These are phyloP conservation scores for Lordiphosa stackelbergi DNA, from an alignment of 1,140 invertebrate genomes.

Conservation along the genomic window DNA sequence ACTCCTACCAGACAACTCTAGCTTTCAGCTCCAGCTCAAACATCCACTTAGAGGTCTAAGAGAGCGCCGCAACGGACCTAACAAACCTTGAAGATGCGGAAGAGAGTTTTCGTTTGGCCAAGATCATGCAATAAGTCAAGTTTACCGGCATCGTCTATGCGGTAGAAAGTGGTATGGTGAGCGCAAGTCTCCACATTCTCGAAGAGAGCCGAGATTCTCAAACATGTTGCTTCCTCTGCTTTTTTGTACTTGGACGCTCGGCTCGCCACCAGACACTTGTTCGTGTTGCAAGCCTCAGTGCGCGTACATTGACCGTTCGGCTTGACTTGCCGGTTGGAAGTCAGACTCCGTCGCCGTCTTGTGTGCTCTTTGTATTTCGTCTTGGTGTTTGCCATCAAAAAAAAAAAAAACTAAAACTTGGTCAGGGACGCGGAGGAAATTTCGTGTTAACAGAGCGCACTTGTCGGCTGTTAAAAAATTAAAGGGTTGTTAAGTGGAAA, in stretches of 20 bases:
- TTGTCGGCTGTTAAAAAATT: constrained; percentile 10
- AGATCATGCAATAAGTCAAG: constrained; percentile 12
- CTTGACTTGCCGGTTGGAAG: constrained; percentile 65
- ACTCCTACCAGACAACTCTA: too few relatives aligned
- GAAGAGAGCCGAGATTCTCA: constrained; percentile 7
- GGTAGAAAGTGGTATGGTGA: constrained; percentile 5
- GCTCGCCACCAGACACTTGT: not conserved
- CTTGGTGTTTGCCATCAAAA: constrained; percentile 7
- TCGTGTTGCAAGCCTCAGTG: constrained; percentile 47
- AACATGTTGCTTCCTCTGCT: constrained; percentile 42
- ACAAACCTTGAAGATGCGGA: not conserved
- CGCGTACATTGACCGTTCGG: constrained; percentile 67
- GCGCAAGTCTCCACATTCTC: not conserved
- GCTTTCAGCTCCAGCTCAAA: constrained; percentile 5
- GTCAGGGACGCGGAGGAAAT: constrained; percentile 32
- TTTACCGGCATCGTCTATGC: constrained; percentile 2
- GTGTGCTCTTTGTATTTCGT: constrained; percentile 19
- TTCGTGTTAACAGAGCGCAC: constrained; percentile 9
- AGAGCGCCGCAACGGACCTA: constrained; percentile 1
- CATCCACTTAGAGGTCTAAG: constrained; percentile 3
- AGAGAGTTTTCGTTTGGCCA: constrained; percentile 3
- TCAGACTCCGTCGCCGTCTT: constrained; percentile 20
- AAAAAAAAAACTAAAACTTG: constrained; percentile 34
- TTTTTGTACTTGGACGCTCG: not conserved
- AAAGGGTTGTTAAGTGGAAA: constrained; percentile 13